A percentile compares a stretch with the other conserved stretches of the same genome.
Evolutionary conservation across 2,888 invertebrate genomes (phyloP).

Genomic region (Actias luna): DNA sequence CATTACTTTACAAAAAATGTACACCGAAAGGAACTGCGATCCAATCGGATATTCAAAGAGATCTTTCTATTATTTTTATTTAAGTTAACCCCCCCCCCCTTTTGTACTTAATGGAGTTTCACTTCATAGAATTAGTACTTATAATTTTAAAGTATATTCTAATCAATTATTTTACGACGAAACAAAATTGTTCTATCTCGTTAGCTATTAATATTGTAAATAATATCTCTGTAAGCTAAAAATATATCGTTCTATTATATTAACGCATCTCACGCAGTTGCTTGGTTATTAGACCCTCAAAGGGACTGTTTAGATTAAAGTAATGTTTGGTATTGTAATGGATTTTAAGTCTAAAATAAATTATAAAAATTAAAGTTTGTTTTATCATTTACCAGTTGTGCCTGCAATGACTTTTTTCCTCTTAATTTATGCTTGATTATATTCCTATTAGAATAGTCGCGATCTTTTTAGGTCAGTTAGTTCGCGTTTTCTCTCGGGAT

Average conservation of each 20-base stretch:
- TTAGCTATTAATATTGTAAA: conserved; percentile 36
- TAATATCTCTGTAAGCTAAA: conserved; percentile 36
- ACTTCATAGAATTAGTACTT: neutral
- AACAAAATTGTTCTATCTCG: conserved; percentile 20
- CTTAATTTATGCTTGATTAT: too few relatives aligned
- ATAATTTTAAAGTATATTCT: conserved; percentile 2
- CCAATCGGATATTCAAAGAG: too few relatives aligned
- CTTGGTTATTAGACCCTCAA: conserved; percentile 37
- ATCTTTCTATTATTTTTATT: too few relatives aligned
- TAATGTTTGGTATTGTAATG: conserved; percentile 48
- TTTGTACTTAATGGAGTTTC: too few relatives aligned
- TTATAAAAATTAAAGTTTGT: conserved; percentile 21
- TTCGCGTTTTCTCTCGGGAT: too few relatives aligned
- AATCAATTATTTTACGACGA: conserved; percentile 22
- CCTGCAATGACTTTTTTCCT: too few relatives aligned
- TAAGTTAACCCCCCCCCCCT: too few relatives aligned
- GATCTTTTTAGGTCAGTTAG: too few relatives aligned
- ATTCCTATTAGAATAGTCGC: too few relatives aligned
- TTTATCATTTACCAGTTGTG: conserved; percentile 9
- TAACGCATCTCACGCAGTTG: conserved; percentile 39
- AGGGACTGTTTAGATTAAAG: conserved; percentile 32
- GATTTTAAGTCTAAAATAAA: conserved; percentile 67
- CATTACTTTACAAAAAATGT: too few relatives aligned
- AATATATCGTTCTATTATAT: conserved; percentile 33
- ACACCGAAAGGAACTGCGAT: too few relatives aligned